Conservation (phyloP, 1,140 invertebrate species). For the Aphis gossypii region DNA sequence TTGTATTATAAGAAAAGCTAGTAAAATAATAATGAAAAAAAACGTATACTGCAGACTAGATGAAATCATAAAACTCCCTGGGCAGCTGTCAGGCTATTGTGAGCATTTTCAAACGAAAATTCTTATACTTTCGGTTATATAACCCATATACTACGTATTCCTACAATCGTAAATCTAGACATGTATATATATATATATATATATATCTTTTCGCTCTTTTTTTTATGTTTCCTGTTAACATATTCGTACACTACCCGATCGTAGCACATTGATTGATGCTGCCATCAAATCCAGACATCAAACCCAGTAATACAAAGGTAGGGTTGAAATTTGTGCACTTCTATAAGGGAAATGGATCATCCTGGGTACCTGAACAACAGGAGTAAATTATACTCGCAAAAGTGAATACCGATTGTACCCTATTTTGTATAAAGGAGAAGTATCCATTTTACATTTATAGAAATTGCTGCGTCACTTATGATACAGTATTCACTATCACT, state of each 20-base stretch:
- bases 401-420: background rate
- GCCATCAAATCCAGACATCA: background rate
- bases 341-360: background rate
- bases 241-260: background rate
- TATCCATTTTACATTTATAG: background rate
- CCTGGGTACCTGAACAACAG: background rate
- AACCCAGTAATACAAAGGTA: background rate
- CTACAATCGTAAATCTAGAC: background rate
- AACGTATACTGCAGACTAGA: background rate
- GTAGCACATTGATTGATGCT: background rate
- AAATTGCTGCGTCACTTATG: conserved; percentile 23
- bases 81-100: background rate
- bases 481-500: conserved; percentile 7
- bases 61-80: background rate
- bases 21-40: conserved; percentile 6
- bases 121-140: background rate
- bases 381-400: background rate
- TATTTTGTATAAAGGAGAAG: background rate
- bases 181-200: background rate
- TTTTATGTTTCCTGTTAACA: background rate
- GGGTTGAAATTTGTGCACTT: background rate
- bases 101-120: background rate
- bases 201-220: background rate
- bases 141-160: background rate
- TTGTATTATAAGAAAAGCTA: background rate